Percentiles rank a stretch among this genome's conserved stretches.
Conservation (phyloP, 2,888 invertebrate species). For the Lasioglossum lativentre region DNA sequence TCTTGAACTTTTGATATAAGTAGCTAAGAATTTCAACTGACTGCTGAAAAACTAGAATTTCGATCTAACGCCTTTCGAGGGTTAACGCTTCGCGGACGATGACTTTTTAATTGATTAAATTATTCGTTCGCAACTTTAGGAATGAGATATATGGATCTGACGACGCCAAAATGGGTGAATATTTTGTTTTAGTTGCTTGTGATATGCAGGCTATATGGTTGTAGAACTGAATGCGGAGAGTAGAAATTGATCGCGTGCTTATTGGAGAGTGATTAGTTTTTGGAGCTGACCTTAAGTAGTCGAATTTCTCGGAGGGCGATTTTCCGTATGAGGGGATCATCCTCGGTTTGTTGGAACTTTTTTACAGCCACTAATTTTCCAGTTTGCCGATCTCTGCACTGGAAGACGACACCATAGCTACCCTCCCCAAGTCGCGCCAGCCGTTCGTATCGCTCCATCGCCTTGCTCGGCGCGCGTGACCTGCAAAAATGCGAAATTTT, state of each 20-base stretch:
- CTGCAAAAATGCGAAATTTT: slow-evolving; percentile 84
- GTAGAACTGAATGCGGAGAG: background rate
- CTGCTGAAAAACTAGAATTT: background rate
- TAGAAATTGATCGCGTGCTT: background rate
- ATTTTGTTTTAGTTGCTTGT: background rate
- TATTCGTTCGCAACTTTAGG: background rate
- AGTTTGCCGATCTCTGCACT: slow-evolving; percentile 97
- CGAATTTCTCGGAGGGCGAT: slow-evolving; percentile 97
- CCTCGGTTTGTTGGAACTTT: slow-evolving; percentile 98
- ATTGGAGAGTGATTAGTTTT: background rate
- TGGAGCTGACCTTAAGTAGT: slow-evolving; percentile 92
- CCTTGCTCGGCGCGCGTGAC: slow-evolving; percentile 93
- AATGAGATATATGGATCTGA: background rate
- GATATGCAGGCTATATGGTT: background rate
- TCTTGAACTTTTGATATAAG: background rate
- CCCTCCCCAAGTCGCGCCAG: slow-evolving; percentile 97
- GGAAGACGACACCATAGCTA: slow-evolving; percentile 97
- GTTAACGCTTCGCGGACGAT: background rate
- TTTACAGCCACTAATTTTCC: slow-evolving; percentile 98
- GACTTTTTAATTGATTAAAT: too few species aligned
- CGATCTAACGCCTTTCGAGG: too few species aligned
- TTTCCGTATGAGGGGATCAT: slow-evolving; percentile 97
- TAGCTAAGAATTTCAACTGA: background rate
- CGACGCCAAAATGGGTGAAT: background rate
- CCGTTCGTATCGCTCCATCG: slow-evolving; percentile 98